Percentiles rank a stretch among this genome's conserved stretches.
Conservation (phyloP, 2,888 invertebrate species). For the Melangyna quadrimaculata region DNA sequence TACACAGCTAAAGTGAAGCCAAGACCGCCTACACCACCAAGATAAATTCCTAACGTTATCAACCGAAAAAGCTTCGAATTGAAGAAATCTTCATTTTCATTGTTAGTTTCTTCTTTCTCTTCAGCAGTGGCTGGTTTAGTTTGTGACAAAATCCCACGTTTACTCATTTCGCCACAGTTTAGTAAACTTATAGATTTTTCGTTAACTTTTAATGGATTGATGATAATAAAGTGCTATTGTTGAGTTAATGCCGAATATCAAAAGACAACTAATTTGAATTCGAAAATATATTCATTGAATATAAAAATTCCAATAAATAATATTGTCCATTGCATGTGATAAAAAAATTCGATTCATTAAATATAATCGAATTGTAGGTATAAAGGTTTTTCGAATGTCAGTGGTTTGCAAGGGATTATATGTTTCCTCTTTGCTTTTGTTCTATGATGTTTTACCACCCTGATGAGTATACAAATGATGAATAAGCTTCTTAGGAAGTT, state of each 20-base stretch:
- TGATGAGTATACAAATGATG: not conserved
- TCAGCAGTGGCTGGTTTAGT: constrained; percentile 69
- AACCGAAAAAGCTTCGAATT: constrained; percentile 78
- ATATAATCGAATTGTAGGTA: constrained; percentile 27
- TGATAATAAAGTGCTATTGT: not conserved
- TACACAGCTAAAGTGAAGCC: constrained; percentile 78
- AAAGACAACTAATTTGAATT: constrained; percentile 27
- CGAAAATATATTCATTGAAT: constrained; percentile 50
- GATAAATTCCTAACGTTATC: constrained; percentile 76
- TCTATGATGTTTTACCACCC: not conserved
- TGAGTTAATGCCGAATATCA: constrained; percentile 37
- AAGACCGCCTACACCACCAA: constrained; percentile 78
- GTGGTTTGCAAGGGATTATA: constrained; percentile 4
- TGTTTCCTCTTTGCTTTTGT: not conserved
- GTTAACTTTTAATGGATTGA: not conserved
- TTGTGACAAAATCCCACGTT: not conserved
- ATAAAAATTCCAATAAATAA: constrained; percentile 5
- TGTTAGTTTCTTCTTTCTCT: constrained; percentile 75
- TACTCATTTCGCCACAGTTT: not conserved
- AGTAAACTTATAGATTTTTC: not conserved
- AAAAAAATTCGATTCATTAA: constrained; percentile 12
- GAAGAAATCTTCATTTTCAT: constrained; percentile 76
- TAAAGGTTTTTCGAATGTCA: constrained; percentile 1
- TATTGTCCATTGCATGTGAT: not conserved
- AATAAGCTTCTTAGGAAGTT: not conserved